Base-by-base conservation (phyloP, 2,888 invertebrate genomes). In the Crioceris asparagi region DNA sequence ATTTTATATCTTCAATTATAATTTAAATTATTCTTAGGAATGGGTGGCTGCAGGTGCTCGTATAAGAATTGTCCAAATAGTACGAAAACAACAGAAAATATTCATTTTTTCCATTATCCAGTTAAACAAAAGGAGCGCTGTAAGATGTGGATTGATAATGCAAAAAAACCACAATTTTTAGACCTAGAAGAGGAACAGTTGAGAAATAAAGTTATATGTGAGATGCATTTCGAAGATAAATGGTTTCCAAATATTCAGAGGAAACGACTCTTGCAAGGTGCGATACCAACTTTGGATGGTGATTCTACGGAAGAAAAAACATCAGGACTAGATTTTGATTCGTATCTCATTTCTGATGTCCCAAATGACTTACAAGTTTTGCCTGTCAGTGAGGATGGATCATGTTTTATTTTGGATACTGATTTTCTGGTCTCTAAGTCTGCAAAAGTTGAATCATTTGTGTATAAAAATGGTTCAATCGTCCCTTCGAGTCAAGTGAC, bases 101-200 rank as follows among this genome's bases (percentile, higher is more conserved):
- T 64, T 3, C 75, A 75, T 50, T 70, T 75, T 61, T 76, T 75
- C 47, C 76, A 75, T 52, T 76, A 69, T 46, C 76, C 76, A 0
- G 74, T 74, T 3, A 74, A 71, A 57, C 71, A 75, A 40, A 69
- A 66, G 50, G 57, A 69, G 21, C 62, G 75, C 29, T 76, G 75
- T 51, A 68, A 69, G 33, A 62, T 69, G 46, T 76, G 76, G 76
- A 66, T 75, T 7, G 57, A 65, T 14, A 74, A 74, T 56, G 69
- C 72, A 2, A 61, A 65, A 6, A 67, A 69, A 48, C 60, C 67
- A 15, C 68, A 71, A 17, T 74, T 72, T 45, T 60, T 69, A 6
- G 62, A 69, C 41, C 54, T 75, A 17, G 72, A 69, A 47, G 66
- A 72, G 32, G 71, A 72, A 29, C 75, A 75, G 53, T 56, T 76